Base-by-base conservation (phyloP, 2,888 invertebrate species). In the Myathropa florea region DNA sequence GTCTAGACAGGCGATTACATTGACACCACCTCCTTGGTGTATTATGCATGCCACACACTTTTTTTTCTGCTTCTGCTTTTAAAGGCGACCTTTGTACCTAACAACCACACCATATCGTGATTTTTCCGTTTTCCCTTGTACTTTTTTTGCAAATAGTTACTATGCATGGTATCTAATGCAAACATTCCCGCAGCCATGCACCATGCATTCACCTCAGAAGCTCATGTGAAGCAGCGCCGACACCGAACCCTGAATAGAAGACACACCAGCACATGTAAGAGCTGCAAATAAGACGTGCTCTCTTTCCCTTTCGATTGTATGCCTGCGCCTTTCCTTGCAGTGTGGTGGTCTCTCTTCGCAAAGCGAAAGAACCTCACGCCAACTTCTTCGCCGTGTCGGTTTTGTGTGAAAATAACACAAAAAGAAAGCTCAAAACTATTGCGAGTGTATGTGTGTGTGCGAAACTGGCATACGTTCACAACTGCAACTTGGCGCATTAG, bases 1-100 rank as follows among this genome's bases (percentile, higher is more conserved):
- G 72, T 80, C 80, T 80, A 80, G 80, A 67, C 80, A 67, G 26
- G 64, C 33, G 65, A 73, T 80, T 80, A 72, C 46, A 72, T 36
- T 53, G 72, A 67, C 80, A 73, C 67, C 60, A 67, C 67, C 72
- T 65, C 39, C 26, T 72, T 60, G 72, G 65, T 33, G 53, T 39
- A 55, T 59, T 61, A n/a, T 71, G 21, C 33, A 71, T 18, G 64
- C 63, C 30, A 28, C 23, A 65, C 70, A 18, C 70, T 12, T 23
- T 39, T 61, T 21, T 21, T 7, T 46, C 18, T 65, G 46, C 28
- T 26, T 53, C 28, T 18, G 24, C 28, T 14, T n/a, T 24, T 9
- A 46, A 24, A 46, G 59, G 23, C 68, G 26, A 55, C 68, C 68
- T 70, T 77, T 70, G 36, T 63, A 61, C 73, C 65, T 30, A 72